phyloP scores from a whole-genome alignment of 2,888 invertebrate genomes.

The Drosophila ezoana region DNA sequence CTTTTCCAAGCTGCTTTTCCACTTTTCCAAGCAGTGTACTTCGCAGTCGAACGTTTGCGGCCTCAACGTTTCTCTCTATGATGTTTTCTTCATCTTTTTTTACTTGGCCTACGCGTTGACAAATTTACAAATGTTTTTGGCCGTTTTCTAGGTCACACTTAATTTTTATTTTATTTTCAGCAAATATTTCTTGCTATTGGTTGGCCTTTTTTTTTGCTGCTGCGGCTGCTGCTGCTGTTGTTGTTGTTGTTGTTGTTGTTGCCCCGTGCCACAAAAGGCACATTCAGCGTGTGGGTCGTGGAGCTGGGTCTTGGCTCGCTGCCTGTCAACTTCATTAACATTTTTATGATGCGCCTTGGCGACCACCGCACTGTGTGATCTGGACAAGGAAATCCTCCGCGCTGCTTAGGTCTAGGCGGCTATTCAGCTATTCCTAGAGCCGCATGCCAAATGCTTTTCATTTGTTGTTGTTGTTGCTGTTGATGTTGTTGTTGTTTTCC shows the following conservation, averaged over 20 bases:
- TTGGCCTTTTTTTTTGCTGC: constrained; percentile 42
- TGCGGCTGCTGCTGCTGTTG: constrained; percentile 4
- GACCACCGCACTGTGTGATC: constrained; percentile 73
- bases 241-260: constrained; percentile 20
- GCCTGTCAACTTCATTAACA: constrained; percentile 76
- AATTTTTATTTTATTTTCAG: constrained; percentile 77
- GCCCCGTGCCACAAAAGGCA: constrained; percentile 41
- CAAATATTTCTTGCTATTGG: constrained; percentile 69
- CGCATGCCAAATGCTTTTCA: constrained; percentile 62
- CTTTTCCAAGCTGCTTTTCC: neutral
- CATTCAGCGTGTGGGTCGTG: constrained; percentile 26
- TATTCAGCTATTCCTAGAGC: constrained; percentile 52
- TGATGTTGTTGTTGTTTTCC: constrained; percentile 44
- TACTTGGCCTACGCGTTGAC: constrained; percentile 46
- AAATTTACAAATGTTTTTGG: constrained; percentile 61
- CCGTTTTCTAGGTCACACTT: constrained; percentile 71
- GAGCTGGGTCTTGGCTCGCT: constrained; percentile 50
- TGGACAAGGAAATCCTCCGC: constrained; percentile 48
- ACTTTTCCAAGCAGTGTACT: constrained; percentile 1
- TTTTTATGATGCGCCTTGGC: constrained; percentile 80
- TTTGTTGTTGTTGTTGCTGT: constrained; percentile 39
- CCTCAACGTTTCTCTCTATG: neutral
- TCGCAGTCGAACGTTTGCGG: neutral
- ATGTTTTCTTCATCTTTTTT: constrained; percentile 17
- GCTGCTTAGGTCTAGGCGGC: constrained; percentile 29